Evolutionary conservation across 2,888 invertebrate species (phyloP), one percentile per base, ranked within the genome.

Genomic region (Liodrosophila aerea): DNA sequence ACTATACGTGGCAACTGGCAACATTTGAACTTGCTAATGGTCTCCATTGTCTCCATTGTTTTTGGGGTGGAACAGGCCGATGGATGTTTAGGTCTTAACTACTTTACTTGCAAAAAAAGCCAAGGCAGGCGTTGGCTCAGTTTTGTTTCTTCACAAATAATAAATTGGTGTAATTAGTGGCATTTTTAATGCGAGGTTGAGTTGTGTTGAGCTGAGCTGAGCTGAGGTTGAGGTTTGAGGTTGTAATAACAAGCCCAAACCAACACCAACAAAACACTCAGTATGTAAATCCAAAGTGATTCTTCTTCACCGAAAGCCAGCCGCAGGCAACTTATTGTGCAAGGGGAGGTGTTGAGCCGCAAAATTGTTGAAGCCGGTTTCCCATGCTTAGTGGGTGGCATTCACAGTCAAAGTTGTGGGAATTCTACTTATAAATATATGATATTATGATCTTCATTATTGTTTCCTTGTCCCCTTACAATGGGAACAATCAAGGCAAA

Each of bases 371-470:
- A 27, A 73, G 57, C 60, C 56, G 49, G 45, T 65, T 77, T 78
- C 78, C 64, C 85, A 78, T 62, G 62, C 77, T 67, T 62, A 43
- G 85, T 84, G 85, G 82, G 82, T 84, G 82, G 85, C 54, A 50
- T 58, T 41, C 49, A 33, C 29, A 62, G 47, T 53, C 31, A 49
- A 64, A 56, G 43, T 56, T 64, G 73, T 77, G 77, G 63, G 82
- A 81, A 84, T 64, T 57, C 51, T 59, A 29, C 34, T 31, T 41
- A 13, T n/a, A 15, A 37, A 13, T 41, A 41, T 50, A 49, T 37
- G 46, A 40, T 29, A 36, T 43, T 36, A 29, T 30, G 40, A 33
- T 62, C 54, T 39, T 61, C 44, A 49, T 50, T 39, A 46, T 57
- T 41, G 11, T 39, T 7, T 30, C 22, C 7, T 50, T 27, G 9